phyloP scores from a whole-genome alignment of 2,888 invertebrate genomes.

The Tuberolachnus salignus region DNA sequence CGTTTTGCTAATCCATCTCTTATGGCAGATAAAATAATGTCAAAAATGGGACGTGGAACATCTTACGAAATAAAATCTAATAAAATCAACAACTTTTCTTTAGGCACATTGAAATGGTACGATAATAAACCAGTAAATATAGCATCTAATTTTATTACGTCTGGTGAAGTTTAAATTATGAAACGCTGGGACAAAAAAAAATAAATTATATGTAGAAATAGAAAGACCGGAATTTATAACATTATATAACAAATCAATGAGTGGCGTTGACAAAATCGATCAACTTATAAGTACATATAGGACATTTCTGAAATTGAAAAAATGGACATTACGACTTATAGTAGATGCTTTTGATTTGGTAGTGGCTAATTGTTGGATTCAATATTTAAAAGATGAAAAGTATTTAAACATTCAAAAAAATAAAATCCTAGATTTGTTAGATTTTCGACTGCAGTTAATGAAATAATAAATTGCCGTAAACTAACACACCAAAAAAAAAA shows the following conservation, averaged over 20 bases:
- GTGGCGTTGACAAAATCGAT: background rate
- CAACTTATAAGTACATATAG: background rate
- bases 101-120: background rate
- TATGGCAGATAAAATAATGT: background rate
- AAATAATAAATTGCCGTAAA: too few relatives aligned
- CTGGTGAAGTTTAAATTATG: slow-evolving; percentile 11
- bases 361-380: too few relatives aligned
- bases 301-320: background rate
- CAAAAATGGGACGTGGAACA: background rate
- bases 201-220: slow-evolving; percentile 5
- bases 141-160: slow-evolving; percentile 1
- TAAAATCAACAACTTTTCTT: too few relatives aligned
- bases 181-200: slow-evolving; percentile 49
- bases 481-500: too few relatives aligned
- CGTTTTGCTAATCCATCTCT: background rate
- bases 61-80: background rate
- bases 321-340: too few relatives aligned
- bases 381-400: too few relatives aligned
- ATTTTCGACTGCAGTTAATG: too few relatives aligned
- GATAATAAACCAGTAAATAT: background rate
- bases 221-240: background rate
- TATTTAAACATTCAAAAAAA: too few relatives aligned
- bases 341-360: too few relatives aligned
- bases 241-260: background rate
- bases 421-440: too few relatives aligned